Evolutionary conservation across 1,140 invertebrate genomes (phyloP).

Genomic region (Drosophila kohkoa): DNA sequence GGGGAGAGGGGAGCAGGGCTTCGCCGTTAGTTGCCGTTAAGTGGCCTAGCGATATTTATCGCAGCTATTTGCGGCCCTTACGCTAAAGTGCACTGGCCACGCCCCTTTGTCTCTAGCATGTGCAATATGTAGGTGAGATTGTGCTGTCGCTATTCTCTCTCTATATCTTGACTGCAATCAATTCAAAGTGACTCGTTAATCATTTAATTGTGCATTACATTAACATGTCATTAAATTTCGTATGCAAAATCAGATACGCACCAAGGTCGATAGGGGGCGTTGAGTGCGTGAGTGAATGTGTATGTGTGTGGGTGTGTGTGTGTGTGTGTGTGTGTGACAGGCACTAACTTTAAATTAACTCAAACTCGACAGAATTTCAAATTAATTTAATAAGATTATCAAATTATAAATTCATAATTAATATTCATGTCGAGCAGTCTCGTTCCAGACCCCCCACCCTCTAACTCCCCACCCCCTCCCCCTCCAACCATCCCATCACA

Average conservation of each 20-base stretch:
- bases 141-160: neutral
- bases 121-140: neutral
- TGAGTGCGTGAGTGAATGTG: neutral
- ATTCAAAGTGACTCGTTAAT: slow-evolving; percentile 33
- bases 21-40: slow-evolving; percentile 5
- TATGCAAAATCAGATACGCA: slow-evolving; percentile 33
- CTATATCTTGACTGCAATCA: slow-evolving; percentile 1
- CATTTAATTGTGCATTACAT: slow-evolving; percentile 56
- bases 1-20: neutral
- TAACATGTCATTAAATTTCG: slow-evolving; percentile 67
- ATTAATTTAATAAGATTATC: slow-evolving; percentile 83
- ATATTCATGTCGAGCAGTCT: slow-evolving; percentile 67
- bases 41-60: slow-evolving; percentile 57
- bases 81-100: slow-evolving; percentile 60
- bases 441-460: neutral
- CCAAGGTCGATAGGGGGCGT: neutral
- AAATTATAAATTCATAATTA: slow-evolving; percentile 83
- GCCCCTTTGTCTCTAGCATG: slow-evolving; percentile 27
- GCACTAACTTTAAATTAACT: slow-evolving; percentile 78
- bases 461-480: neutral
- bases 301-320: neutral
- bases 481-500: neutral
- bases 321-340: slow-evolving; percentile 3
- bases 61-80: slow-evolving; percentile 43
- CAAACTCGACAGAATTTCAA: slow-evolving; percentile 78